These are phyloP conservation scores for Lagopus muta DNA, from an alignment of 2,113 vertebrate species.

Conservation along the genomic window DNA sequence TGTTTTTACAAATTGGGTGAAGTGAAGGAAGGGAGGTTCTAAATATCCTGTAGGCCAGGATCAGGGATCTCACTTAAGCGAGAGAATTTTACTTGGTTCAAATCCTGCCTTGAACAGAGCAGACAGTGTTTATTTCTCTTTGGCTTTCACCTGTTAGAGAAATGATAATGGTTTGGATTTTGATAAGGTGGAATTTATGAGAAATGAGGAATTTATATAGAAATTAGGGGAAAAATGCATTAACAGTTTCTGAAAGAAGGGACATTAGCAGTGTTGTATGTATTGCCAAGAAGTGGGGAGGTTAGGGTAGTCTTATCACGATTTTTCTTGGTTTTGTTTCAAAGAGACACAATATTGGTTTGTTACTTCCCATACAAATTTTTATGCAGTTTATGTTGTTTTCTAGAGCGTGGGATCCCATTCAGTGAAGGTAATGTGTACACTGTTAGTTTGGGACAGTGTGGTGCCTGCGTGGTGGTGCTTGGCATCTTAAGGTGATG, in stretches of 20 bases:
- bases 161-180: neutral
- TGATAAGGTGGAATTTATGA: neutral
- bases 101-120: neutral
- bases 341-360: neutral
- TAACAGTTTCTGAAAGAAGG: neutral
- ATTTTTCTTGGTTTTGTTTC: neutral
- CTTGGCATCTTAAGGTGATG: neutral
- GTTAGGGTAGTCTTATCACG: neutral
- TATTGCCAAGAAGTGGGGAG: neutral
- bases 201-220: neutral
- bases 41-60: neutral
- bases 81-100: neutral
- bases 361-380: neutral
- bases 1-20: neutral
- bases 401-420: neutral
- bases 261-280: neutral
- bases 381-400: neutral
- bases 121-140: neutral
- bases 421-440: neutral
- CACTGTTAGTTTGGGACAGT: neutral
- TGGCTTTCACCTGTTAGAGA: neutral
- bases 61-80: neutral
- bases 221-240: neutral
- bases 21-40: neutral
- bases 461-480: neutral